These are phyloP conservation scores for Latrodectus hesperus DNA, from an alignment of 2,888 invertebrate species.

Conservation along the genomic window DNA sequence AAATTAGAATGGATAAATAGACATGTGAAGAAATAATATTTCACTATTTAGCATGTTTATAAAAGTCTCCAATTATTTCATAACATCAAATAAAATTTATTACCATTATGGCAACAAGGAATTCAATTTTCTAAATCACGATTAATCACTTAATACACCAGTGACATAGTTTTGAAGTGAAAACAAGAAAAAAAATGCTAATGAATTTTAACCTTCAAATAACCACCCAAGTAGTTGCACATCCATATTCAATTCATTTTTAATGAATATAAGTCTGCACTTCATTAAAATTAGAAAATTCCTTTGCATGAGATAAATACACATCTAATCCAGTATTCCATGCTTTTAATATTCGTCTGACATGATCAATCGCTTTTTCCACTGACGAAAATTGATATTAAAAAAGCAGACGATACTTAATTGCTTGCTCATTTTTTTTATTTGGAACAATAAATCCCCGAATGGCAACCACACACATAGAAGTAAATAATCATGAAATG, in stretches of 20 bases:
- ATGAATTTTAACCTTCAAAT: not conserved
- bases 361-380: not conserved
- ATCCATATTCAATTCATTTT: not conserved
- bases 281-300: not conserved
- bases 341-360: not conserved
- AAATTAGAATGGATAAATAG: too few relatives aligned
- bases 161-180: too few relatives aligned
- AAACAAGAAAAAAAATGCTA: too few relatives aligned
- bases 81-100: too few relatives aligned
- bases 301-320: not conserved
- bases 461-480: constrained; percentile 13
- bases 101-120: too few relatives aligned
- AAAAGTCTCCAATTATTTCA: too few relatives aligned
- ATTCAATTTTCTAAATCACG: too few relatives aligned
- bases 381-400: not conserved
- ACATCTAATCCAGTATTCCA: not conserved
- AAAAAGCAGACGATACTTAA: not conserved
- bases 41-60: too few relatives aligned
- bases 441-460: constrained; percentile 6
- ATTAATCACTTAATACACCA: too few relatives aligned
- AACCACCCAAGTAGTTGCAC: not conserved
- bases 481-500: constrained; percentile 11
- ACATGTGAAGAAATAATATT: too few relatives aligned
- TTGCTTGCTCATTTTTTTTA: not conserved
- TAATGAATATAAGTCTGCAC: not conserved